These are phyloP conservation scores for Geococcyx californianus DNA, from an alignment of 2,113 vertebrate genomes.

Conservation along the genomic window DNA sequence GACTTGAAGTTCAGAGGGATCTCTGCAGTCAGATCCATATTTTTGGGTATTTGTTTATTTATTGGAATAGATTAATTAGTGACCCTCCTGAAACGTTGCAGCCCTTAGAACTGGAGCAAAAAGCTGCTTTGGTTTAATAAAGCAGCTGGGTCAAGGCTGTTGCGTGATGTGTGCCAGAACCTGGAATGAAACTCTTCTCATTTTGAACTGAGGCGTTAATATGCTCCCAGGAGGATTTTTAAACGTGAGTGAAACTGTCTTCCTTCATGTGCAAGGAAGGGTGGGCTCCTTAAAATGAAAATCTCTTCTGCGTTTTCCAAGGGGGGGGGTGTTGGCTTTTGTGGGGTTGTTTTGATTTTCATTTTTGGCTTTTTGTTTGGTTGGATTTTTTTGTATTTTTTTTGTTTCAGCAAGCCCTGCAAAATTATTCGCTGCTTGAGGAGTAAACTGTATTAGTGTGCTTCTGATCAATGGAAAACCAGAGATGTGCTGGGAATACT, in stretches of 20 bases:
- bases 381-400: not conserved
- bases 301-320: not conserved
- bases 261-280: not conserved
- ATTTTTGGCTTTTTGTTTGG: not conserved
- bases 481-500: not conserved
- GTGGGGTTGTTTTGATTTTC: too few relatives aligned
- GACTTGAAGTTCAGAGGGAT: not conserved
- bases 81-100: not conserved
- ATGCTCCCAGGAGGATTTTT: not conserved
- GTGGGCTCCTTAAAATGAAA: not conserved
- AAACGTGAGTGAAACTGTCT: not conserved
- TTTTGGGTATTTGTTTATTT: not conserved
- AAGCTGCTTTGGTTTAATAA: not conserved
- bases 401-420: not conserved
- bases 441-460: not conserved
- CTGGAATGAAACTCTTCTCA: not conserved
- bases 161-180: not conserved
- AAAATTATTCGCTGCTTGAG: not conserved
- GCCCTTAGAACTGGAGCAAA: not conserved
- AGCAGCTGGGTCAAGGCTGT: not conserved
- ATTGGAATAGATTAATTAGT: not conserved
- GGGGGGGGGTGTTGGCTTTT: not conserved
- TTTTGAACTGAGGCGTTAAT: not conserved
- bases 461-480: not conserved
- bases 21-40: not conserved